Percentiles rank a stretch among this genome's conserved stretches.
phyloP scores from a whole-genome alignment of 2,888 invertebrate species.

The Drosophila neonasuta region DNA sequence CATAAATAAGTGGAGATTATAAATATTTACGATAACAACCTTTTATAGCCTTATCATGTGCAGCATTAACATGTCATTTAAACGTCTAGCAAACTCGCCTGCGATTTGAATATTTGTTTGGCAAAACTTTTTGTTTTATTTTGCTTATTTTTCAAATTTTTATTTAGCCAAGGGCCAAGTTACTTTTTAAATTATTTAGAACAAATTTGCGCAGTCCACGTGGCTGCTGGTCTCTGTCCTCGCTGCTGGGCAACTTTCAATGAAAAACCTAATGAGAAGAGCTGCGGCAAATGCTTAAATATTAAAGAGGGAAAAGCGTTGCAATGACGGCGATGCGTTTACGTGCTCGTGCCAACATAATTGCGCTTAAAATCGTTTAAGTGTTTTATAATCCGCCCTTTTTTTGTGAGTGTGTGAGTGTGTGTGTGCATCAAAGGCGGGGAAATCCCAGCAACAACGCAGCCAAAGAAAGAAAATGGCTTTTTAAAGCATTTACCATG shows the following conservation, averaged over 20 bases:
- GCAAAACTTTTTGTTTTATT: conserved; percentile 1
- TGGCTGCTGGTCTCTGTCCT: neutral
- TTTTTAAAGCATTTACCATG: conserved; percentile 67
- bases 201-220: conserved; percentile 31
- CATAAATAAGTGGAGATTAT: too few relatives aligned
- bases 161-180: conserved; percentile 38
- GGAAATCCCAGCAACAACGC: conserved; percentile 31
- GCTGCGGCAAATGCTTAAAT: conserved; percentile 46
- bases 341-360: conserved; percentile 72
- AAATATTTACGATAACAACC: too few relatives aligned
- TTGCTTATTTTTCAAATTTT: neutral
- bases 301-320: conserved; percentile 53
- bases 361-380: conserved; percentile 77
- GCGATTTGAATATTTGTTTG: conserved; percentile 30
- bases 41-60: too few relatives aligned
- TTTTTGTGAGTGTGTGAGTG: conserved; percentile 22
- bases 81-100: conserved; percentile 6
- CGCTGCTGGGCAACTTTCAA: conserved; percentile 51
- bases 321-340: conserved; percentile 53
- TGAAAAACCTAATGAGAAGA: conserved; percentile 64
- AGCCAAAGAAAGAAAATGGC: conserved; percentile 53
- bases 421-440: conserved; percentile 51
- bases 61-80: neutral
- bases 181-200: conserved; percentile 57
- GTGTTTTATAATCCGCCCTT: conserved; percentile 74